Percentiles rank a stretch among this genome's conserved stretches.
Conservation (phyloP, 2,888 invertebrate species). For the Troglohyphantes excavatus region DNA sequence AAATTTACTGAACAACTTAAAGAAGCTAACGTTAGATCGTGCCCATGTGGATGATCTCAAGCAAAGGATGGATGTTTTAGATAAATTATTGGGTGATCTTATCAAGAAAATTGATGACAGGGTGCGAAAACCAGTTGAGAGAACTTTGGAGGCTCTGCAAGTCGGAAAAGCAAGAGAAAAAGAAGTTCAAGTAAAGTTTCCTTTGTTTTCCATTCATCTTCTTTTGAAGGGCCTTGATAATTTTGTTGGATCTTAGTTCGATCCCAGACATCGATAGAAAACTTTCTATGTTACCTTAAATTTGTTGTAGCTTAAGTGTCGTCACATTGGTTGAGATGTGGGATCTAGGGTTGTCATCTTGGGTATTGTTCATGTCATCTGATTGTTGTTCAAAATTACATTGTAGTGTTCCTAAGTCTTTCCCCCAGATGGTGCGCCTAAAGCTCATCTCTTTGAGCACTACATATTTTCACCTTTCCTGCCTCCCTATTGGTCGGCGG, state of each 20-base stretch:
- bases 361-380: no score
- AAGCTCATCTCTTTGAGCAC: no score
- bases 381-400: no score
- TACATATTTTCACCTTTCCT: no score
- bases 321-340: no score
- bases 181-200: slow-evolving; percentile 42
- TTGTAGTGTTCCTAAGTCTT: no score
- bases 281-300: neutral
- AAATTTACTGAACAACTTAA: slow-evolving; percentile 80
- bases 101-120: slow-evolving; percentile 79
- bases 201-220: neutral
- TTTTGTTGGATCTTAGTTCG: no score
- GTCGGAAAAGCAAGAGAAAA: slow-evolving; percentile 58
- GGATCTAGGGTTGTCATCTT: no score
- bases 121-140: slow-evolving; percentile 79
- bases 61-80: slow-evolving; percentile 77
- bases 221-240: neutral
- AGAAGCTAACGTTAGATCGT: slow-evolving; percentile 79
- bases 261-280: neutral
- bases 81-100: slow-evolving; percentile 76
- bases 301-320: neutral
- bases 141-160: slow-evolving; percentile 64
- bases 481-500: no score
- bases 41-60: slow-evolving; percentile 75
- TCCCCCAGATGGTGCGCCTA: no score